phyloP scores from a whole-genome alignment of 2,888 invertebrate species.

The Lithophane leautieri region DNA sequence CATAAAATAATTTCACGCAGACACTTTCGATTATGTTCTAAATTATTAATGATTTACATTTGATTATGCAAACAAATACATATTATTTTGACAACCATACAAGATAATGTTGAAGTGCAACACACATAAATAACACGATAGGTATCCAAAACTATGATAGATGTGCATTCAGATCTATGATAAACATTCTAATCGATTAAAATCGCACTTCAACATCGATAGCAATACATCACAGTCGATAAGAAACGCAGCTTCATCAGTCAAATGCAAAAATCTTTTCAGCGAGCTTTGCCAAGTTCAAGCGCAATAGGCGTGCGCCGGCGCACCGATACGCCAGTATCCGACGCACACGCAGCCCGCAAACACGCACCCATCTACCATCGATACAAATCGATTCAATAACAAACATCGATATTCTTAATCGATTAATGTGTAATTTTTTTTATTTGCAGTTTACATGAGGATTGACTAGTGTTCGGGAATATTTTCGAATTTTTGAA shows the following conservation, averaged over 20 bases:
- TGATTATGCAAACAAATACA: neutral
- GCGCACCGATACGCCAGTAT: slow-evolving; percentile 81
- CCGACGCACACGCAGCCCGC: slow-evolving; percentile 83
- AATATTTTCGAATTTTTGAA: slow-evolving; percentile 30
- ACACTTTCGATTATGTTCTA: neutral
- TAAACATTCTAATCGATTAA: slow-evolving; percentile 52
- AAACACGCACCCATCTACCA: slow-evolving; percentile 79
- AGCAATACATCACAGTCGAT: slow-evolving; percentile 60
- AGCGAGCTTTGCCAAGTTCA: slow-evolving; percentile 87
- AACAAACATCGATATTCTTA: slow-evolving; percentile 58
- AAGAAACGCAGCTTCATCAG: slow-evolving; percentile 60
- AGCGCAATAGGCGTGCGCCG: slow-evolving; percentile 76
- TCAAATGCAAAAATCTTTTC: slow-evolving; percentile 82
- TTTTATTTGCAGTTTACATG: slow-evolving; percentile 37
- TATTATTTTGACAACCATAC: slow-evolving; percentile 17
- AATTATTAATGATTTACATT: neutral
- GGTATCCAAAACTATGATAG: slow-evolving; percentile 41
- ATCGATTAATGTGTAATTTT: slow-evolving; percentile 55
- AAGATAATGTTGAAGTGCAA: slow-evolving; percentile 26
- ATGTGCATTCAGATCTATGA: slow-evolving; percentile 43
- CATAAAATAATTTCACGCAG: neutral
- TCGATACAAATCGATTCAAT: slow-evolving; percentile 71
- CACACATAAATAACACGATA: slow-evolving; percentile 28
- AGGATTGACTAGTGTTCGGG: slow-evolving; percentile 45
- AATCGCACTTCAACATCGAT: slow-evolving; percentile 58